Conservation (phyloP, 2,888 invertebrate species). For the Octodonta nipae region DNA sequence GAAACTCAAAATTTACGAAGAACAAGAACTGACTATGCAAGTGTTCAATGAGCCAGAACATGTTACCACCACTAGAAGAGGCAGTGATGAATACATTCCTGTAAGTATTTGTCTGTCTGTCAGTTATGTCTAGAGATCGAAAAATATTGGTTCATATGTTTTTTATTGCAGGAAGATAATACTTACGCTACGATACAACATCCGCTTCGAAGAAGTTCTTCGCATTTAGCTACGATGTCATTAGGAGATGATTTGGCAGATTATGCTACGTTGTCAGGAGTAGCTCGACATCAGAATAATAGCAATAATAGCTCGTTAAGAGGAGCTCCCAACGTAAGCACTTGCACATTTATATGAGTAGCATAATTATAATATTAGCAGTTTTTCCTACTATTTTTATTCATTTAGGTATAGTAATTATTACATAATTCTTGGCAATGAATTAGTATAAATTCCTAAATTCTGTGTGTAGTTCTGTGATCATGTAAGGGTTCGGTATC, state of each 20-base stretch:
- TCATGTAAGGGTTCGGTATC: too few relatives aligned
- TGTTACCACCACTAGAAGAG: slow-evolving; percentile 30
- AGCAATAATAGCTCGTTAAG: slow-evolving; percentile 42
- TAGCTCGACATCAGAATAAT: slow-evolving; percentile 28
- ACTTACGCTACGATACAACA: slow-evolving; percentile 71
- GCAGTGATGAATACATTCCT: slow-evolving; percentile 40
- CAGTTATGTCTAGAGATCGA: background rate
- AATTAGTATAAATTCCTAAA: too few relatives aligned
- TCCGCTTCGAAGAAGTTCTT: slow-evolving; percentile 39
- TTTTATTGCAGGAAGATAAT: slow-evolving; percentile 48
- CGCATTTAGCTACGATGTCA: slow-evolving; percentile 34
- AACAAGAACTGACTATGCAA: slow-evolving; percentile 87
- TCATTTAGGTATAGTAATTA: too few relatives aligned
- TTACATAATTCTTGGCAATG: too few relatives aligned
- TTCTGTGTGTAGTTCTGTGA: too few relatives aligned
- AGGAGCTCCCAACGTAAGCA: slow-evolving; percentile 41
- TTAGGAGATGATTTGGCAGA: slow-evolving; percentile 44
- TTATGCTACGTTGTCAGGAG: slow-evolving; percentile 50
- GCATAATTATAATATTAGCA: slow-evolving; percentile 4
- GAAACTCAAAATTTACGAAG: slow-evolving; percentile 77
- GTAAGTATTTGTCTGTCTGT: slow-evolving; percentile 22
- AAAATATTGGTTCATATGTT: background rate
- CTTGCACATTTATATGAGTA: slow-evolving; percentile 5
- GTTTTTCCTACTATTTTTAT: too few relatives aligned
- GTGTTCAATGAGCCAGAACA: slow-evolving; percentile 70